Evolutionary conservation across 1,140 invertebrate species (phyloP).

Genomic region (Aphis gossypii): DNA sequence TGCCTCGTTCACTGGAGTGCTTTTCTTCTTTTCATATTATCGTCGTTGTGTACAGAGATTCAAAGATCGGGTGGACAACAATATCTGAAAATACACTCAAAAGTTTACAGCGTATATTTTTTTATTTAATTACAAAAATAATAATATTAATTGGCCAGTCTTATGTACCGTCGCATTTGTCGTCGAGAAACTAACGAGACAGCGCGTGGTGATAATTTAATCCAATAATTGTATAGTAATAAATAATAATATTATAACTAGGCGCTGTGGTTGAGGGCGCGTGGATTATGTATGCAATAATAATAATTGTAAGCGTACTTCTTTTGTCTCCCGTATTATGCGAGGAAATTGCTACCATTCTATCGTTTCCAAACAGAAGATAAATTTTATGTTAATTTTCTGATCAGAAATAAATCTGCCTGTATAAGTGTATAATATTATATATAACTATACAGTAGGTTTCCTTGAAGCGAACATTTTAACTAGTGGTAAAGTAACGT

Average conservation of each 20-base stretch:
- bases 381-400: too few species aligned
- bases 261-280: too few species aligned
- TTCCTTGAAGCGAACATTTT: too few species aligned
- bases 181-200: not conserved
- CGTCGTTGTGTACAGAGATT: not conserved
- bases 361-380: too few species aligned
- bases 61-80: not conserved
- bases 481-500: too few species aligned
- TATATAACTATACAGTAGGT: too few species aligned
- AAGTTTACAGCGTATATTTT: not conserved
- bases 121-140: not conserved
- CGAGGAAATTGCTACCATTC: too few species aligned
- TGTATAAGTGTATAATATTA: too few species aligned
- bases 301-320: too few species aligned
- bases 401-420: too few species aligned
- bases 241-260: not conserved
- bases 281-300: too few species aligned
- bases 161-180: not conserved
- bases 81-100: not conserved
- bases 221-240: not conserved
- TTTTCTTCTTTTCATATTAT: not conserved
- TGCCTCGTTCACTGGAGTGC: not conserved
- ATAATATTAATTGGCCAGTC: not conserved
- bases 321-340: too few species aligned
- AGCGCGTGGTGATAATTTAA: not conserved